Conservation (phyloP, 2,797 vertebrate genomes). For the Xenopus petersii region DNA sequence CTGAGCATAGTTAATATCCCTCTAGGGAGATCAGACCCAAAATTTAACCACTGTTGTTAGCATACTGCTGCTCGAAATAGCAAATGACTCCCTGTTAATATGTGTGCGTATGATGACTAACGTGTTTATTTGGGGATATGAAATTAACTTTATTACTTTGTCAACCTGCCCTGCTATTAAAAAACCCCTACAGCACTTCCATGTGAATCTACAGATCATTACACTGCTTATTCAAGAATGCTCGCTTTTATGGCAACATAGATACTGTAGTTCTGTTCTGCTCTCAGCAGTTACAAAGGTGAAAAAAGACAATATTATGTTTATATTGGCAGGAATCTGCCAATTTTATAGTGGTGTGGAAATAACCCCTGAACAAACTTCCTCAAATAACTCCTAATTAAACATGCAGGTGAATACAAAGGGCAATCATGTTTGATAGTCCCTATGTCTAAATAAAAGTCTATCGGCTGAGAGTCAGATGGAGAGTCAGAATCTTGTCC, state of each 20-base stretch:
- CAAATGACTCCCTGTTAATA: neutral
- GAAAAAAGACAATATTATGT: conserved; percentile 7
- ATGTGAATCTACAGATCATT: neutral
- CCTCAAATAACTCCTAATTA: conserved; percentile 39
- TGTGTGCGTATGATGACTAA: neutral
- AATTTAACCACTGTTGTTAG: neutral
- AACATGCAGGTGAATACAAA: conserved; percentile 35
- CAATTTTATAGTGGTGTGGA: conserved; percentile 32
- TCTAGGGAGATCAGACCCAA: conserved; percentile 10
- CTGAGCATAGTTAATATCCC: conserved; percentile 12
- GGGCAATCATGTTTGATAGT: conserved; percentile 39
- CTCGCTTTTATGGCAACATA: neutral
- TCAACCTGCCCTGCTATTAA: neutral
- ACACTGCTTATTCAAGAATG: neutral
- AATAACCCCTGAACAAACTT: conserved; percentile 23
- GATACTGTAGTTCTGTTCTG: conserved; percentile 17
- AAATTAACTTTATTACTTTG: neutral
- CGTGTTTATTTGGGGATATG: conserved; percentile 5
- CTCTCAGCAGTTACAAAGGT: neutral
- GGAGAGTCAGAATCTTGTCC: neutral
- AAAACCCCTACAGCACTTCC: neutral
- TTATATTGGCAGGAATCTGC: conserved; percentile 24
- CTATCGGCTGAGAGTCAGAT: conserved; percentile 22
- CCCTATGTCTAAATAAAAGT: conserved; percentile 30
- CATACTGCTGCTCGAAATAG: conserved; percentile 1